Conservation (phyloP, 2,113 vertebrate species). For the Natator depressus region DNA sequence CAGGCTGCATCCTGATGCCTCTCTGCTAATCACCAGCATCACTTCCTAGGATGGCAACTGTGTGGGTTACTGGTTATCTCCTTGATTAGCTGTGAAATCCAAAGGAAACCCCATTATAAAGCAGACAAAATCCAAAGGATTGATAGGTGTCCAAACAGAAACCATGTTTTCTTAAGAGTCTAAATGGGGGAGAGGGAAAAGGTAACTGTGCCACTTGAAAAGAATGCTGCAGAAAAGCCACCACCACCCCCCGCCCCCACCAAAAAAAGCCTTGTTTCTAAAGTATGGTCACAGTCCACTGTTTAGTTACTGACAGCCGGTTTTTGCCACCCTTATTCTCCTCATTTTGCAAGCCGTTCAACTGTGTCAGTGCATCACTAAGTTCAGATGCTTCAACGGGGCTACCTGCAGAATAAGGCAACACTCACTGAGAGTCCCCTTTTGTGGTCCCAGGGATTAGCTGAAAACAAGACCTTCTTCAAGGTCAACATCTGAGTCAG, state of each 20-base stretch:
- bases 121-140: background rate
- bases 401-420: background rate
- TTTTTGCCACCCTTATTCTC: background rate
- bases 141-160: background rate
- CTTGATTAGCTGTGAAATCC: background rate
- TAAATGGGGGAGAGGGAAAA: background rate
- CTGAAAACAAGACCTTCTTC: background rate
- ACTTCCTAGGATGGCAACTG: background rate
- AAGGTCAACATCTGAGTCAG: background rate
- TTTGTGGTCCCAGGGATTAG: background rate
- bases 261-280: background rate
- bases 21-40: background rate
- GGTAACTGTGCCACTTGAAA: background rate
- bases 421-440: rapidly evolving
- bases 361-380: background rate
- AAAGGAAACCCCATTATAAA: background rate
- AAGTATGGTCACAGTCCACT: background rate
- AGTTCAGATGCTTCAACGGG: background rate
- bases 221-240: background rate
- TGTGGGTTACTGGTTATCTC: background rate
- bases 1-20: background rate
- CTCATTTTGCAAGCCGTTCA: background rate
- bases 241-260: rapidly evolving
- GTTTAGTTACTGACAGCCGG: background rate
- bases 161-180: rapidly evolving